Evolutionary conservation across 30 jellyfish, hydroid and myxozoan species (phyloP), one percentile per base, ranked within the genome.

Genomic region (Turritopsis dohrnii): DNA sequence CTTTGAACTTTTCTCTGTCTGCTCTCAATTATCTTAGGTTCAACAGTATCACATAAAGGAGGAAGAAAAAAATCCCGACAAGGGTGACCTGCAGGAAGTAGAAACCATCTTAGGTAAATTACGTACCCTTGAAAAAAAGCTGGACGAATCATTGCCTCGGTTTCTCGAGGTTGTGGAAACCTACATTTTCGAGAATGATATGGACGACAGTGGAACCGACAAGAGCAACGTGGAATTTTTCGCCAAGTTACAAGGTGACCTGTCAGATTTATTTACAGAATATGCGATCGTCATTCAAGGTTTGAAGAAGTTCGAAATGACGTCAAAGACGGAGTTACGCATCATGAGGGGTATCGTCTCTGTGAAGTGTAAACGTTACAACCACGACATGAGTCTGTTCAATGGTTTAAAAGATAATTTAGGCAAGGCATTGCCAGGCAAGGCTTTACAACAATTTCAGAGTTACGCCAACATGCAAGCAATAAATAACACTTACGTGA

Each of bases 141-240:
- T 91, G 21, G 81, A 79, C 28, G 81, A 25, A 9, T 76, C 79
- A 25, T 74, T 92, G 26, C 89, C 91, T 28, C 82, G 87, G 18
- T 92, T 88, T 75, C 98, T 87, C 29, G 98, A 92, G 85, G 72
- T 80, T 83, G 98, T 88, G 0, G 98, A 92, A 76, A 77, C 84
- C 24, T 18, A 71, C n/a, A 52, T 79, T 79, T 83, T 41, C 41
- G 98, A 89, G 5, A 52, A 71, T 29, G 89, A 79, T 1, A 53
- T 80, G 27, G 86, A 84, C 26, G 95, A 87, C 26, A 83, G 91
- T 52, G 87, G 74, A 18, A 66, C 83, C 23, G 89, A 89, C 23
- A 54, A 84, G 79, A 83, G 60, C 65, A 84, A 87, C 71, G 91
- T 87, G 28, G 76, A 71, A 53, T 60, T 28, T 24, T 82, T 92